phyloP scores from a whole-genome alignment of 2,113 vertebrate species.

The Oreochromis niloticus region DNA sequence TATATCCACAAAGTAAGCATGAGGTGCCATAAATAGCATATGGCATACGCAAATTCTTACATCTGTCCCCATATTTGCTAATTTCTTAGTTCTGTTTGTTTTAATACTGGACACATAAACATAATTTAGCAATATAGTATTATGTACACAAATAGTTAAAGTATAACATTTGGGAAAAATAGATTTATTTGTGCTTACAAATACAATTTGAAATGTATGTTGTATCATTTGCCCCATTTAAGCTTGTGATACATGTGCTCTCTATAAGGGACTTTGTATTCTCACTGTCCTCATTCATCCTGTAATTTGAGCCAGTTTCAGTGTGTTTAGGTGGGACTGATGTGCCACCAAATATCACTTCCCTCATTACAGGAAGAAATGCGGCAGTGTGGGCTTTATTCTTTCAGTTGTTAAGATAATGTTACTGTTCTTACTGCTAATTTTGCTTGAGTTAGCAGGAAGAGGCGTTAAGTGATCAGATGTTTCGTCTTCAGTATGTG shows the following conservation, averaged over 20 bases:
- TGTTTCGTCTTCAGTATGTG: not conserved
- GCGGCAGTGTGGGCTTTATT: not conserved
- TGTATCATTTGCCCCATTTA: not conserved
- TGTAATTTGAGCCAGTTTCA: not conserved
- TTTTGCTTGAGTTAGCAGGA: not conserved
- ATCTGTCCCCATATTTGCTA: not conserved
- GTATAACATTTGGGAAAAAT: not conserved
- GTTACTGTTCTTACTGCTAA: not conserved
- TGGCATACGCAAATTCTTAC: not conserved
- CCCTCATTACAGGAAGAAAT: not conserved
- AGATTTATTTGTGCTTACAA: not conserved
- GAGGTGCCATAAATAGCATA: not conserved
- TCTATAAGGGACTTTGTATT: not conserved
- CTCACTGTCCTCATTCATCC: not conserved
- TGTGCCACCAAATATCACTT: not conserved
- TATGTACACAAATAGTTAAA: not conserved
- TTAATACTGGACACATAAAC: not conserved
- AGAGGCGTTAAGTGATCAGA: not conserved
- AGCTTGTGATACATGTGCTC: not conserved
- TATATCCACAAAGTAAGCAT: not conserved
- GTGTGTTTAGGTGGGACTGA: not conserved
- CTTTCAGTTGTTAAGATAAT: not conserved
- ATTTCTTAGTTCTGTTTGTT: not conserved
- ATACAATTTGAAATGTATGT: not conserved
- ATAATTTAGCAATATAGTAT: not conserved